Percentiles rank a stretch among this genome's conserved stretches.
These are phyloP conservation scores for Leuciscus idus DNA, from an alignment of 2,113 vertebrate genomes.

Conservation along the genomic window DNA sequence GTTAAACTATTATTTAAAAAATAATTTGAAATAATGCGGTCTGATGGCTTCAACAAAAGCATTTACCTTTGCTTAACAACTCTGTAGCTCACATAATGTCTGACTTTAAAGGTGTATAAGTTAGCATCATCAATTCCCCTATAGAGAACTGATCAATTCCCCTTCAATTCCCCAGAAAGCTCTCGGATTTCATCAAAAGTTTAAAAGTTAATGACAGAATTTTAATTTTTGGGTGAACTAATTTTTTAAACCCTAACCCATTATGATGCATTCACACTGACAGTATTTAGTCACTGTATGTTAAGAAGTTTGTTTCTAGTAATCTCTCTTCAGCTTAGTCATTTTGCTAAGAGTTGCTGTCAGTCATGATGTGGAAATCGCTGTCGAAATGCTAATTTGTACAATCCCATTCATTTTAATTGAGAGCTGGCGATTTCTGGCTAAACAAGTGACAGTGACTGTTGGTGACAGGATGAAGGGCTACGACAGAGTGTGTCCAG, in stretches of 20 bases:
- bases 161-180: no score
- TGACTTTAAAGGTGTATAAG: neutral
- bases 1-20: neutral
- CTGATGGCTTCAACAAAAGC: no score
- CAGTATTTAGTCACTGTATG: no score
- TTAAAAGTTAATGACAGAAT: no score
- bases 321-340: neutral
- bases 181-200: no score
- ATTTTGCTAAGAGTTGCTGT: neutral
- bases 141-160: neutral
- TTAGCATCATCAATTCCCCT: neutral
- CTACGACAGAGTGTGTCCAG: no score
- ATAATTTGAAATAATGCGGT: no score
- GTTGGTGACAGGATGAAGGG: no score
- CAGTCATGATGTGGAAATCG: neutral
- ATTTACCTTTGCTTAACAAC: neutral
- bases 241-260: neutral
- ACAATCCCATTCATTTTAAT: no score
- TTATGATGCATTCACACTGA: neutral
- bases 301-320: neutral
- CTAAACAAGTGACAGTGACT: no score
- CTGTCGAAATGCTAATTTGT: neutral
- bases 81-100: neutral
- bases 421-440: no score
- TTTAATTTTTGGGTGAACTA: no score